phyloP scores from a whole-genome alignment of 37 sponge, comb jelly and placozoan species.

The Sycon ciliatum region DNA sequence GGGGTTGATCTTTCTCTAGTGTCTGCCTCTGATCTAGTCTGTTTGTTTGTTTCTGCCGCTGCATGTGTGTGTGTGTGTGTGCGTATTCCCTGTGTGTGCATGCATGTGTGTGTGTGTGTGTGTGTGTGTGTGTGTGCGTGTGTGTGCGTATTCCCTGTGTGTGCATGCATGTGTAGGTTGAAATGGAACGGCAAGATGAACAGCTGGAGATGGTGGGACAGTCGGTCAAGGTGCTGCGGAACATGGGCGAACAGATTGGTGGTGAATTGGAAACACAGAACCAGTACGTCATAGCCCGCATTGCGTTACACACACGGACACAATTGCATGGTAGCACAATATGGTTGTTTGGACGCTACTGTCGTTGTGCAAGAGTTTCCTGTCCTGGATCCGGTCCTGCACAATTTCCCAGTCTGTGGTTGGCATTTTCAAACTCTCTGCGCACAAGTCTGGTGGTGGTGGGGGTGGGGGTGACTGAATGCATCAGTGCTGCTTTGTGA shows the following conservation, averaged over 20 bases:
- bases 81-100: background rate
- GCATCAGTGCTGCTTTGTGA: too few species aligned
- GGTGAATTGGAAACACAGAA: conserved; percentile 74
- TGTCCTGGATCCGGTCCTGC: too few species aligned
- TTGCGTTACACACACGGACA: too few species aligned
- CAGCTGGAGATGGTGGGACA: conserved; percentile 58
- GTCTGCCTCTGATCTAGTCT: too few species aligned
- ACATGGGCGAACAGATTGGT: conserved; percentile 78
- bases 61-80: conserved; percentile 9
- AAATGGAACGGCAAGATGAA: conserved; percentile 61
- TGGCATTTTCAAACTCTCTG: too few species aligned
- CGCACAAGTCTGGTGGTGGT: too few species aligned
- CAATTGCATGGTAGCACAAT: too few species aligned
- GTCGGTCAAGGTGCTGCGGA: conserved; percentile 47
- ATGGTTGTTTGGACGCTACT: too few species aligned
- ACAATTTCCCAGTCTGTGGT: too few species aligned
- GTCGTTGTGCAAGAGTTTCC: too few species aligned
- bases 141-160: background rate
- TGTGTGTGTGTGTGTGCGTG: background rate
- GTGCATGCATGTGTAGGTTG: conserved; percentile 25
- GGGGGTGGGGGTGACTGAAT: too few species aligned
- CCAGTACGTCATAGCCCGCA: conserved; percentile 47
- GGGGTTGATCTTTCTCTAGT: too few species aligned
- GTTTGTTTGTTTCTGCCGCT: background rate
- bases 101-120: conserved; percentile 12